phyloP scores from a whole-genome alignment of 2,888 invertebrate genomes.

The Mythimna vitellina region DNA sequence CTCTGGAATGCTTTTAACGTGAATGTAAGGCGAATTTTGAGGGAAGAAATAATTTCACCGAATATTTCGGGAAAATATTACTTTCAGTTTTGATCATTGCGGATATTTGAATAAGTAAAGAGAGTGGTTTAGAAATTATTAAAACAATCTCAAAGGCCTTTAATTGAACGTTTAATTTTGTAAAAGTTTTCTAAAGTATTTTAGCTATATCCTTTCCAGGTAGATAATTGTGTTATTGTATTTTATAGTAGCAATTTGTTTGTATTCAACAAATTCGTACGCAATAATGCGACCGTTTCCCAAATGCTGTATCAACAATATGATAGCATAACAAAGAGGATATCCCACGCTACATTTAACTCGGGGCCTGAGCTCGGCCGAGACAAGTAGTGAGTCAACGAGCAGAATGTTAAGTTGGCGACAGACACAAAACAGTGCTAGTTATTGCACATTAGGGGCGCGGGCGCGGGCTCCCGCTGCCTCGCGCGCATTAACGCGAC shows the following conservation, averaged over 20 bases:
- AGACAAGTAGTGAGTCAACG: slow-evolving; percentile 51
- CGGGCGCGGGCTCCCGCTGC: slow-evolving; percentile 50
- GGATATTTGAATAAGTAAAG: slow-evolving; percentile 80
- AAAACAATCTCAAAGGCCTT: slow-evolving; percentile 73
- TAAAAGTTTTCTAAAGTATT: slow-evolving; percentile 47
- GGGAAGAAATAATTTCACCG: slow-evolving; percentile 76
- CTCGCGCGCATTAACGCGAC: slow-evolving; percentile 75
- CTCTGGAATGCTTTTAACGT: slow-evolving; percentile 86
- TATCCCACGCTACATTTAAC: slow-evolving; percentile 49
- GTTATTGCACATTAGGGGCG: slow-evolving; percentile 76
- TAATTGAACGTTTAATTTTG: slow-evolving; percentile 71
- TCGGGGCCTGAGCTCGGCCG: slow-evolving; percentile 17
- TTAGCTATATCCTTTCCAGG: slow-evolving; percentile 28
- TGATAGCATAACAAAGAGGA: slow-evolving; percentile 27
- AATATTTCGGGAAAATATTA: slow-evolving; percentile 80
- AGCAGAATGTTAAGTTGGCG: slow-evolving; percentile 64
- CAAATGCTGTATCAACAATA: slow-evolving; percentile 32
- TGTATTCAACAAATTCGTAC: neutral
- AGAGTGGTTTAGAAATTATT: slow-evolving; percentile 75
- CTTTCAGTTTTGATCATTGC: slow-evolving; percentile 76
- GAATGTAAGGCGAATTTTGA: slow-evolving; percentile 77
- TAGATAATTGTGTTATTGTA: slow-evolving; percentile 39
- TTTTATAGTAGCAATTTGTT: slow-evolving; percentile 15
- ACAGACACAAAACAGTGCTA: slow-evolving; percentile 73
- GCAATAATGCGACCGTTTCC: slow-evolving; percentile 13